Percentiles rank a stretch among this genome's conserved stretches.
These are phyloP conservation scores for Sminthopsis crassicaudata DNA, from an alignment of 2,113 vertebrate species.

Conservation along the genomic window DNA sequence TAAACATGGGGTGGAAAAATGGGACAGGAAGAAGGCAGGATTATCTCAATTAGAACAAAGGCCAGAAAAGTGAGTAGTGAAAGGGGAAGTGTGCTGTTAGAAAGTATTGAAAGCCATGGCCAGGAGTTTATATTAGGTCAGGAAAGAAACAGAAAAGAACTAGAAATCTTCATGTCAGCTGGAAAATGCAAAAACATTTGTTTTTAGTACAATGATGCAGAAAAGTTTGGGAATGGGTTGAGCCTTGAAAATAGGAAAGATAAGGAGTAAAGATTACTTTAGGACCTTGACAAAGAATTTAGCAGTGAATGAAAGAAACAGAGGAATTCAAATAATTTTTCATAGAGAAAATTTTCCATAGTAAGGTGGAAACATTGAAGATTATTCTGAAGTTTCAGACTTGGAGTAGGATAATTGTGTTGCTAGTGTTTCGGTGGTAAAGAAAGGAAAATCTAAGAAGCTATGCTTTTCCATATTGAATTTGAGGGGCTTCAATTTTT, in stretches of 20 bases:
- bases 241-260: background rate
- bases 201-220: background rate
- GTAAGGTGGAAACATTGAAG: background rate
- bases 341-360: too few relatives aligned
- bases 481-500: background rate
- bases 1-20: background rate
- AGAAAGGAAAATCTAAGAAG: background rate
- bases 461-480: background rate
- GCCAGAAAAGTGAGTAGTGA: background rate
- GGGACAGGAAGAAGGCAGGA: background rate
- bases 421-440: background rate
- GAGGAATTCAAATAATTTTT: constrained; percentile 22
- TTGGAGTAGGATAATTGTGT: background rate
- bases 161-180: background rate
- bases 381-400: background rate
- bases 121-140: background rate
- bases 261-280: background rate
- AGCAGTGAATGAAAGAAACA: constrained; percentile 34
- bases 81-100: background rate
- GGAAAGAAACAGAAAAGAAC: background rate
- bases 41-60: background rate
- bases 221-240: background rate
- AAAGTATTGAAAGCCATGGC: background rate
- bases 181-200: background rate
- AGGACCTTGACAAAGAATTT: background rate